Conservation (phyloP, 2,888 invertebrate genomes). For the Phytoseiulus persimilis region DNA sequence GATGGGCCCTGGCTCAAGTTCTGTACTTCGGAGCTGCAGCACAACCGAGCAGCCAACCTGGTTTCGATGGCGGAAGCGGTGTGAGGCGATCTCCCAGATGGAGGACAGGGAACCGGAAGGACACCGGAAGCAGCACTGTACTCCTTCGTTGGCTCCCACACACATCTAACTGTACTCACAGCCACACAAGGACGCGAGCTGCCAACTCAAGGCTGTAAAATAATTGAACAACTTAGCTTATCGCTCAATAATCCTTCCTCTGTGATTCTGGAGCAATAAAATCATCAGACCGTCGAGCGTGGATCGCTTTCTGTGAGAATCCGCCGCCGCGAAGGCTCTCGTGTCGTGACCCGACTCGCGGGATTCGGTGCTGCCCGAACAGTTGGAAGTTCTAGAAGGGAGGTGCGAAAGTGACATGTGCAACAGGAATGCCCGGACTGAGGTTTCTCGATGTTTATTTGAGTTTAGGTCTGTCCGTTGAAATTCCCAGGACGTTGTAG, state of each 20-base stretch:
- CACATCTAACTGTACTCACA: neutral
- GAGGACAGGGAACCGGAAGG: neutral
- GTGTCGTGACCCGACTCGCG: too few species aligned
- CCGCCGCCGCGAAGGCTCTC: neutral
- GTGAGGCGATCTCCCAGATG: neutral
- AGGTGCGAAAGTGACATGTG: too few species aligned
- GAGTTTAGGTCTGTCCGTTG: neutral
- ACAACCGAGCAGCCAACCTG: neutral
- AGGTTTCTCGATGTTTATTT: neutral
- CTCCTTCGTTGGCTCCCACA: neutral
- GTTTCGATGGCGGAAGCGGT: slow-evolving; percentile 5
- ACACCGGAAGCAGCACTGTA: neutral
- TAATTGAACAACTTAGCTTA: neutral
- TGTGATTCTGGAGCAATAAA: neutral
- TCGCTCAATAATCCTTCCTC: neutral
- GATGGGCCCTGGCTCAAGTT: neutral
- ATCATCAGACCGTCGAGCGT: neutral
- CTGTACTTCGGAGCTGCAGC: neutral
- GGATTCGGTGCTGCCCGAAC: too few species aligned
- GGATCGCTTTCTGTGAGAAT: neutral
- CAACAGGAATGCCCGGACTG: neutral
- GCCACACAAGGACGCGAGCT: neutral
- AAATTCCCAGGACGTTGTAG: neutral
- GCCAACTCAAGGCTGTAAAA: neutral
- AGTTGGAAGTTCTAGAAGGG: too few species aligned